A percentile compares a stretch with the other conserved stretches of the same genome.
Conservation (phyloP, 2,888 invertebrate genomes). For the Acanthosepion esculentum region DNA sequence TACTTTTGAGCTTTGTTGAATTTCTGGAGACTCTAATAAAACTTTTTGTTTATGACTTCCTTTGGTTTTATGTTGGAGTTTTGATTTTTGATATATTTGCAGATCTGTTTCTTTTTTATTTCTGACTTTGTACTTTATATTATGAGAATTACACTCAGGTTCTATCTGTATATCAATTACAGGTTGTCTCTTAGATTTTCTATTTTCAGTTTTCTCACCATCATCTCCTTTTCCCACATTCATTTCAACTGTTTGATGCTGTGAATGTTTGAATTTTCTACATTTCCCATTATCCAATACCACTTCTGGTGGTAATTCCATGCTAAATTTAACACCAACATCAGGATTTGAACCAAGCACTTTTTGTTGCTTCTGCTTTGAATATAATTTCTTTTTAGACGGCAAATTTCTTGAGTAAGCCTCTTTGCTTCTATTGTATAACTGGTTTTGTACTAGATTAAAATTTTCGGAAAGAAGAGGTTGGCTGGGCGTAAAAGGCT, state of each 20-base stretch:
- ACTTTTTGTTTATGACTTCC: not conserved
- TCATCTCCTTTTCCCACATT: not conserved
- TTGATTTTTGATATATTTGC: not conserved
- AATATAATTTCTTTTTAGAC: not conserved
- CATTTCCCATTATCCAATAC: not conserved
- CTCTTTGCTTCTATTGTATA: not conserved
- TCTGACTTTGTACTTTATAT: not conserved
- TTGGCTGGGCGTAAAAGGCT: not conserved
- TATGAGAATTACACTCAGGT: not conserved
- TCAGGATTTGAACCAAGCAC: not conserved
- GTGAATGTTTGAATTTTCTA: slow-evolving; percentile 24
- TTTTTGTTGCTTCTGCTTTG: not conserved
- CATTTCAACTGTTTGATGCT: slow-evolving; percentile 23
- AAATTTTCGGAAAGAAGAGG: too few species aligned
- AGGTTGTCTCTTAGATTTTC: not conserved
- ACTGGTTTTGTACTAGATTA: not conserved
- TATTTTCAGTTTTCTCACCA: not conserved
- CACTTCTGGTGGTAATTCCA: not conserved
- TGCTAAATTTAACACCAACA: not conserved
- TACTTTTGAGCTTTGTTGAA: not conserved
- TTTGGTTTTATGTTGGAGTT: not conserved
- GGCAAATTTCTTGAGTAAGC: not conserved
- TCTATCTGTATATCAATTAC: slow-evolving; percentile 39
- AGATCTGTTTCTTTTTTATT: not conserved
- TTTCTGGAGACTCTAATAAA: not conserved